phyloP scores from a whole-genome alignment of 2,113 vertebrate species.

The Leptodactylus fuscus region DNA sequence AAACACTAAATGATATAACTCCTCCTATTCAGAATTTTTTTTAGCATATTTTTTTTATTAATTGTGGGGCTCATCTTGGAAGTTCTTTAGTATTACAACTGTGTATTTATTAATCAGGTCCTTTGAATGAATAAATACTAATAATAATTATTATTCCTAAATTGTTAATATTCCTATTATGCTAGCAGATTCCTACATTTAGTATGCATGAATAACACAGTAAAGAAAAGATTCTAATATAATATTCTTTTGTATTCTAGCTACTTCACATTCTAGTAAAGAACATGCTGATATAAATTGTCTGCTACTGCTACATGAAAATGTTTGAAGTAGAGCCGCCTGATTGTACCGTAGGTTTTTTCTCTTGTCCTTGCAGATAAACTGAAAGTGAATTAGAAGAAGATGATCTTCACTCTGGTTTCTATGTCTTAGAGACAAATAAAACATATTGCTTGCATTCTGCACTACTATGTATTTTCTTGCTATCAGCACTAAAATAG shows the following conservation, averaged over 20 bases:
- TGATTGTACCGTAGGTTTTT: slow-evolving; percentile 36
- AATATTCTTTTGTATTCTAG: slow-evolving; percentile 42
- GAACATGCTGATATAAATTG: slow-evolving; percentile 54
- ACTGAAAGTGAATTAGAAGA: slow-evolving; percentile 31
- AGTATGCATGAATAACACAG: not conserved
- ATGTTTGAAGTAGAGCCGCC: slow-evolving; percentile 46
- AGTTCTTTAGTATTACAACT: not conserved
- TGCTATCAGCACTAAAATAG: not conserved
- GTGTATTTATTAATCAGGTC: no score
- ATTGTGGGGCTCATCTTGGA: no score
- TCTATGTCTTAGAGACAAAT: slow-evolving; percentile 10
- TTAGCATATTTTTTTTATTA: no score
- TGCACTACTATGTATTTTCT: not conserved
- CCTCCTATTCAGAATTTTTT: no score
- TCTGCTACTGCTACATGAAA: slow-evolving; percentile 48
- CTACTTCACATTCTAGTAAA: slow-evolving; percentile 36
- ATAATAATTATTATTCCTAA: not conserved
- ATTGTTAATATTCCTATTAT: not conserved
- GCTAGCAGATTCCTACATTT: not conserved
- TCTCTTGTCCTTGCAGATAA: slow-evolving; percentile 38
- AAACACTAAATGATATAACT: no score
- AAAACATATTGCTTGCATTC: not conserved
- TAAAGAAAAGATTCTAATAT: slow-evolving; percentile 37
- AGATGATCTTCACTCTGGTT: not conserved
- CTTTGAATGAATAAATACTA: no score